Base-by-base conservation (phyloP, 2,113 vertebrate species). In the Orthonyx spaldingii region DNA sequence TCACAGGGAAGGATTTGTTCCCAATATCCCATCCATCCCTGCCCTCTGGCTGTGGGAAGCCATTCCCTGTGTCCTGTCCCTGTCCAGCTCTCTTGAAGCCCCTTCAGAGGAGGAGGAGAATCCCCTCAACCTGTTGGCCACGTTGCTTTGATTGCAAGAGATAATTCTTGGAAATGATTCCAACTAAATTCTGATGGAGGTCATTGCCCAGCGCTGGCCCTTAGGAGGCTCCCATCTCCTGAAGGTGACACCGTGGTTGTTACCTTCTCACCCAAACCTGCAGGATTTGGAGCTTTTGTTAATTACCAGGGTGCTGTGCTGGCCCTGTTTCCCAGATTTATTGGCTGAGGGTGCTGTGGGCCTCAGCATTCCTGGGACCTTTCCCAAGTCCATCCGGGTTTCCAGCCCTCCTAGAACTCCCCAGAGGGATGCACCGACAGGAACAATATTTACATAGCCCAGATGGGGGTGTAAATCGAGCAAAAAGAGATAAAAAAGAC, bases 21-120 rank as follows among this genome's bases (percentile, higher is more conserved):
- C 55, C 63, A 35, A 2, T 3, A 5, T 75, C 3, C 41, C n/a
- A 32, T 15, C 53, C 0, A 11, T 0, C n/a, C 23, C 53, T 75
- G 46, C 33, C 47, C 41, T 47, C 24, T 55, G 78, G 28, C 61
- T 55, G 1, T 32, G 46, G 27, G 61, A 35, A 50, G 3, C 76
- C 35, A 11, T 33, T 57, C 59, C 42, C 26, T 9, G 5, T 11
- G 30, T n/a, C 30, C 55, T 69, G 26, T 42, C 63, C 30, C 21
- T 49, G 39, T 23, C 41, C 70, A 76, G 14, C 41, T 74, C 60
- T 33, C 16, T 13, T 24, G 60, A 13, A 74, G 27, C 22, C 28
- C 76, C 68, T 27, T 69, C 20, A 53, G 70, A 60, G 30, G 9
- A 75, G 11, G 11, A 12, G n/a, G 14, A 83, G 21, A 27, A 61